phyloP scores from a whole-genome alignment of 1,140 invertebrate species.

The Drosophila sturtevanti region DNA sequence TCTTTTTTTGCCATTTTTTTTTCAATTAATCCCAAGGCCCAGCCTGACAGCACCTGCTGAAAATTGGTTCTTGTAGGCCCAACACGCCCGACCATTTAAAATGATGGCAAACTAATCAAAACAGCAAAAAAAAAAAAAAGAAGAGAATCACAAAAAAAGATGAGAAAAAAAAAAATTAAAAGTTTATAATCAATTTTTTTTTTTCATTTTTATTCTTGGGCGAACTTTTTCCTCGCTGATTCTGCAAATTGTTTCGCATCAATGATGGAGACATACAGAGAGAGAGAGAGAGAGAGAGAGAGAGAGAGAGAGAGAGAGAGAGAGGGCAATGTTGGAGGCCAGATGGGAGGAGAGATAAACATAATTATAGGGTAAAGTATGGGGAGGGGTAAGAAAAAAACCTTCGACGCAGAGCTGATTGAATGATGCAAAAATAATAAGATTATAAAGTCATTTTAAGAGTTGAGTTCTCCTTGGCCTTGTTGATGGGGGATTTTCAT shows the following conservation, averaged over 20 bases:
- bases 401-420: constrained; percentile 41
- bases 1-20: constrained; percentile 9
- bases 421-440: constrained; percentile 58
- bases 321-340: neutral
- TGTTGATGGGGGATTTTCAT: neutral
- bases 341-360: neutral
- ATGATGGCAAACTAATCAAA: constrained; percentile 3
- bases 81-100: neutral
- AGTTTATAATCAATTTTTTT: constrained; percentile 58
- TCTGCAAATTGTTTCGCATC: constrained; percentile 11
- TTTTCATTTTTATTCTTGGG: constrained; percentile 20
- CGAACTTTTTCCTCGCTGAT: constrained; percentile 27
- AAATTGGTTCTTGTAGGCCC: constrained; percentile 12
- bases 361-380: constrained; percentile 12
- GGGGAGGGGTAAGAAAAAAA: neutral
- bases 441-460: constrained; percentile 54
- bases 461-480: neutral
- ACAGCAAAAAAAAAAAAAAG: constrained; percentile 3
- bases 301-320: neutral
- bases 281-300: neutral
- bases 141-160: constrained; percentile 6
- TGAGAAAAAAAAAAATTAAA: constrained; percentile 46
- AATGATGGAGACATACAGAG: neutral
- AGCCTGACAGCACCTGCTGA: constrained; percentile 27
- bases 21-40: constrained; percentile 40